Conservation (phyloP, 2,797 vertebrate genomes). For the Premnoplex brunnescens region DNA sequence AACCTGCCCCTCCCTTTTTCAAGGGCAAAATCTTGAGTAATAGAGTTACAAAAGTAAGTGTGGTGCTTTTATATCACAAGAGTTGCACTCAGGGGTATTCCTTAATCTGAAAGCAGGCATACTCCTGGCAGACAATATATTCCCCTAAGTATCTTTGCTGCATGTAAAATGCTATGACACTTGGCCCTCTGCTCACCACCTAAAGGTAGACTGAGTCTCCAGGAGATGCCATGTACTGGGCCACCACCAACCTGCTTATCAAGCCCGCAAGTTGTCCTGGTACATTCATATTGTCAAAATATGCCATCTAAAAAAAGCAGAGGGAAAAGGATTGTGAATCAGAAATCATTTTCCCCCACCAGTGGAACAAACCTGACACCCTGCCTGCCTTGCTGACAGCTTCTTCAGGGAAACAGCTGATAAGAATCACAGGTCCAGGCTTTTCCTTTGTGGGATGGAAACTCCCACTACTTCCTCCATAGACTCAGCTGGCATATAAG, state of each 20-base stretch:
- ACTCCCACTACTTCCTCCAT: not conserved
- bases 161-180: not conserved
- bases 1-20: not conserved
- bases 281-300: not conserved
- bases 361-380: not conserved
- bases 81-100: not conserved
- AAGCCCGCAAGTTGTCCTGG: not conserved
- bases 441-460: not conserved
- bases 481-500: not conserved
- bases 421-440: not conserved
- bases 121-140: not conserved
- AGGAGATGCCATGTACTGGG: not conserved
- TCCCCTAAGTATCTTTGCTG: not conserved
- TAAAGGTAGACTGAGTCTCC: not conserved
- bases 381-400: not conserved
- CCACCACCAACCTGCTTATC: not conserved
- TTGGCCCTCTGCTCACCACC: not conserved
- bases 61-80: not conserved
- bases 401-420: not conserved
- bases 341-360: not conserved
- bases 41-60: not conserved
- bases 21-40: not conserved
- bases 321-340: not conserved
- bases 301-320: not conserved
- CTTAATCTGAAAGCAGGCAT: not conserved